A percentile compares a stretch with the other conserved stretches of the same genome.
phyloP scores from a whole-genome alignment of 2,113 vertebrate genomes.

The Albula glossodonta region DNA sequence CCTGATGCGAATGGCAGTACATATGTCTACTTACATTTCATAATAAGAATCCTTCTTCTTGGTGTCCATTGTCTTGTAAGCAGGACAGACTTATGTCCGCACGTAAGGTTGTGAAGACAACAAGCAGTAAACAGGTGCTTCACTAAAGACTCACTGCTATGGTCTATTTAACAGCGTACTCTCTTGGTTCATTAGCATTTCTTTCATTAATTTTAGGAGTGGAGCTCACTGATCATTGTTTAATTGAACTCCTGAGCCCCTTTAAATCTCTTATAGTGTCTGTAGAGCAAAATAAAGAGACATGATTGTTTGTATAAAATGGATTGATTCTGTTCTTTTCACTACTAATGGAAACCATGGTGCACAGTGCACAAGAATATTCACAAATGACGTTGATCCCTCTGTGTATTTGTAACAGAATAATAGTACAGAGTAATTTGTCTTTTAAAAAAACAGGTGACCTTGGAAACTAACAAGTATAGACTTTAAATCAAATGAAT shows the following conservation, averaged over 20 bases:
- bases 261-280: neutral
- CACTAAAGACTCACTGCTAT: neutral
- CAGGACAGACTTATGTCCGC: neutral
- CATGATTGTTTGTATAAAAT: neutral
- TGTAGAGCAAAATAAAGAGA: neutral
- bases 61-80: neutral
- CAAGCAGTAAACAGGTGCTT: constrained; percentile 7
- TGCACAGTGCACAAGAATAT: no score
- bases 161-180: constrained; percentile 12
- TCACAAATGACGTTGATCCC: neutral
- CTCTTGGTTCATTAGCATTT: neutral
- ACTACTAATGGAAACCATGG: neutral
- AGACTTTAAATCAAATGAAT: neutral
- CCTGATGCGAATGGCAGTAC: neutral
- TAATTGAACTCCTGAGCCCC: constrained; percentile 6
- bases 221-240: neutral
- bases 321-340: neutral
- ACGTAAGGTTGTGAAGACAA: neutral
- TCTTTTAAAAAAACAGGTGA: neutral
- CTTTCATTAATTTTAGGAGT: neutral
- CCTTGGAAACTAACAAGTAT: neutral
- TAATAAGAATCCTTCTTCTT: neutral
- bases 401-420: neutral
- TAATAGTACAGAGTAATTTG: neutral
- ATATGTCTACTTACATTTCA: neutral